Conservation (phyloP, 2,888 invertebrate species). For the Cotesia congregata region DNA sequence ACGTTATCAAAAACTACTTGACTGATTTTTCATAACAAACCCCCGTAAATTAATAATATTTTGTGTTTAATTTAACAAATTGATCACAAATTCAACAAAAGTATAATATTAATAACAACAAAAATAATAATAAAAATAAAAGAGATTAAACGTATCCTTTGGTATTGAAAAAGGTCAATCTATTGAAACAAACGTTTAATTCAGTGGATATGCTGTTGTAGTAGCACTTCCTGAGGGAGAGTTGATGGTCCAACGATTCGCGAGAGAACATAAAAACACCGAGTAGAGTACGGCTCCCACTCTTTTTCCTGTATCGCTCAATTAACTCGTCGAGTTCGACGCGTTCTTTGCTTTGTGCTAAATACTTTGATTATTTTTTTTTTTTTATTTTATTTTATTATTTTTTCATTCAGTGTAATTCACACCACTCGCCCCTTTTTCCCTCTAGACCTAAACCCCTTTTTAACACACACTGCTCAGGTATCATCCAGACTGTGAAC, state of each 20-base stretch:
- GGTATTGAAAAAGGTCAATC: neutral
- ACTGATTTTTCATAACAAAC: no score
- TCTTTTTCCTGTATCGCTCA: constrained; percentile 17
- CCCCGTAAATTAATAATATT: no score
- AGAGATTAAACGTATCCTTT: neutral
- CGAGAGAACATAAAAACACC: constrained; percentile 41
- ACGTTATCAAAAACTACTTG: no score
- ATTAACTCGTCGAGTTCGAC: constrained; percentile 15
- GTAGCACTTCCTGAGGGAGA: constrained; percentile 24
- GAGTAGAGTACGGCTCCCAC: constrained; percentile 11
- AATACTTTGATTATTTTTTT: constrained; percentile 35
- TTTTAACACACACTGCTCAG: neutral
- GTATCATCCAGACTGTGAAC: no score
- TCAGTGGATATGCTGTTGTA: constrained; percentile 33
- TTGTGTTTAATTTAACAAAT: neutral
- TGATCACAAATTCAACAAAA: constrained; percentile 53
- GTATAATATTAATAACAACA: neutral
- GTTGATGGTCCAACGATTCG: constrained; percentile 34
- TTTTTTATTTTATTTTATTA: neutral
- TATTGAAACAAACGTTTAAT: constrained; percentile 22
- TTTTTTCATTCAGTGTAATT: constrained; percentile 38
- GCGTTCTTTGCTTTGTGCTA: constrained; percentile 23
- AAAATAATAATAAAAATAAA: neutral
- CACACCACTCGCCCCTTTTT: constrained; percentile 36
- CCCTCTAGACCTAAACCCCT: constrained; percentile 5